Evolutionary conservation across 2,888 invertebrate genomes (phyloP).

Genomic region (Lacanobia oleracea): DNA sequence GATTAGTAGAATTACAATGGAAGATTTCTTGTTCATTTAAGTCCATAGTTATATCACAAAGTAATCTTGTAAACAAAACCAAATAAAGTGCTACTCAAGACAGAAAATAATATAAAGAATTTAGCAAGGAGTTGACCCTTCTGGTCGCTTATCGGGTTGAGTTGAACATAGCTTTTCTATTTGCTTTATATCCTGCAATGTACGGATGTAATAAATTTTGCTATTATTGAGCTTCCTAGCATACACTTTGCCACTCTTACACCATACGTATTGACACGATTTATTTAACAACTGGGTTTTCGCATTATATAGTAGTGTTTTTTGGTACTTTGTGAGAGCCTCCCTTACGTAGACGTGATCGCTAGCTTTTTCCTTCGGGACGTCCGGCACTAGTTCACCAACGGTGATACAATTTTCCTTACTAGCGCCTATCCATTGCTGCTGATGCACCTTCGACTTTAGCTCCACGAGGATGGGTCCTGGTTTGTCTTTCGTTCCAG

Average conservation of each 20-base stretch:
- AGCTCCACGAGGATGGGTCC: background rate
- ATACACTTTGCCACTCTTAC: background rate
- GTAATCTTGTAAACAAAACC: background rate
- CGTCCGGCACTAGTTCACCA: background rate
- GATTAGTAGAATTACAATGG: background rate
- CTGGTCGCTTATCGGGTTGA: background rate
- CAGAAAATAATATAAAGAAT: too few species aligned
- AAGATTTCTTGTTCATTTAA: conserved; percentile 1
- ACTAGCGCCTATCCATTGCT: background rate
- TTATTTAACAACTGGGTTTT: background rate
- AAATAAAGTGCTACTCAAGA: too few species aligned
- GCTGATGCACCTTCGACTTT: background rate
- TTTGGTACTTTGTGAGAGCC: background rate
- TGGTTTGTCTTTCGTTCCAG: background rate
- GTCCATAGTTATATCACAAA: background rate
- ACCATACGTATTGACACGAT: conserved; percentile 3
- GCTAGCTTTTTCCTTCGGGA: background rate
- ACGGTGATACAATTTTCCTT: background rate
- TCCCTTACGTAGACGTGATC: conserved; percentile 1
- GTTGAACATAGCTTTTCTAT: background rate
- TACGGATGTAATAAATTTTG: background rate
- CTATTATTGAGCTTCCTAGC: background rate
- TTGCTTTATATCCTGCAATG: background rate
- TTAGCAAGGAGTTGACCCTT: too few species aligned
- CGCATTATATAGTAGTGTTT: background rate